These are phyloP conservation scores for Scrobipalpa costella DNA, from an alignment of 2,888 invertebrate genomes.

Conservation along the genomic window DNA sequence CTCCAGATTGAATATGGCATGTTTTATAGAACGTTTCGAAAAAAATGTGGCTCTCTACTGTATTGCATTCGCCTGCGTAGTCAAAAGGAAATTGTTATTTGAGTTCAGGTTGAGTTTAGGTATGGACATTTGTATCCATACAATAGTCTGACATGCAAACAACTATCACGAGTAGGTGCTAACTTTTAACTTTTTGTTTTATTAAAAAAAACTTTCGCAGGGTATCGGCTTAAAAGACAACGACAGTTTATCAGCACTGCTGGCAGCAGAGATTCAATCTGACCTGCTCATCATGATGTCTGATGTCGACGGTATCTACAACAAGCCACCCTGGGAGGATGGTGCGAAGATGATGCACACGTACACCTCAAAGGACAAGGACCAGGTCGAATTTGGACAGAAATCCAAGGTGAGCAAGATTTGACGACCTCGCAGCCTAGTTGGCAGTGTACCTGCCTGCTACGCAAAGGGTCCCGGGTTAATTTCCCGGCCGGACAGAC, in stretches of 20 bases:
- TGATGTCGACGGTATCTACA: slow-evolving; percentile 99
- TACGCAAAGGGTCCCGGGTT: too few species aligned
- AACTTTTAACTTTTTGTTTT: neutral
- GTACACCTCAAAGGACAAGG: slow-evolving; percentile 91
- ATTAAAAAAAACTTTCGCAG: slow-evolving; percentile 63
- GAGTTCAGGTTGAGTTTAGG: too few species aligned
- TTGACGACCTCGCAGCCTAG: neutral
- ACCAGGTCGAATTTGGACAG: slow-evolving; percentile 93
- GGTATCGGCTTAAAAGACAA: slow-evolving; percentile 97
- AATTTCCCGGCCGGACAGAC: too few species aligned
- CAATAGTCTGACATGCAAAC: too few species aligned
- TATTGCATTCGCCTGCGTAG: too few species aligned
- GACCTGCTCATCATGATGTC: slow-evolving; percentile 98
- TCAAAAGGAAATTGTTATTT: too few species aligned
- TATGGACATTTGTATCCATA: too few species aligned
- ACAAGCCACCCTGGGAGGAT: slow-evolving; percentile 95
- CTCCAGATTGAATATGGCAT: too few species aligned
- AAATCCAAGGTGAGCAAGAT: slow-evolving; percentile 90
- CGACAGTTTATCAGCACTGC: slow-evolving; percentile 97
- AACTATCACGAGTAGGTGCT: too few species aligned
- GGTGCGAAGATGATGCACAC: slow-evolving; percentile 96
- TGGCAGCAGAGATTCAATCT: slow-evolving; percentile 96
- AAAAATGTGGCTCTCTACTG: too few species aligned
- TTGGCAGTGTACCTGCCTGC: too few species aligned
- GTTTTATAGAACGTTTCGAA: too few species aligned